Evolutionary conservation across 2,113 vertebrate genomes (phyloP), one percentile per base, ranked within the genome.

Genomic region (Bubo bubo): DNA sequence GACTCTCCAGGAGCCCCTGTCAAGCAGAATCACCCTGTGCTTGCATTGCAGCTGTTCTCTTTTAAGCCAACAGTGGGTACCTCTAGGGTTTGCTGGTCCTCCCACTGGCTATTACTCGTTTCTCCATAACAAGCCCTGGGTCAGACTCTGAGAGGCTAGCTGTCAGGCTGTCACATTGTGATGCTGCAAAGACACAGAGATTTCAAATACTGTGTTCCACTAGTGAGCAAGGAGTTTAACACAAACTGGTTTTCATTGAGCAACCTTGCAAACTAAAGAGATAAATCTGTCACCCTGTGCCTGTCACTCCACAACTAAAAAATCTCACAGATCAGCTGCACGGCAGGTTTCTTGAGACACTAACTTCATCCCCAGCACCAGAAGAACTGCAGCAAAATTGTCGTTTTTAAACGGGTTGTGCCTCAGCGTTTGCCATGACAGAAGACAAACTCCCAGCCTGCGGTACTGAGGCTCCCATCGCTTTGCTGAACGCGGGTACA

Each of bases 101-200:
- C 5, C 2, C 47, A 71, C 22, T 0, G 0, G 37, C 66, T 66
- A 30, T 50, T 71, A 67, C 37, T 74, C 24, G 24, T n/a, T 81
- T 88, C 49, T 73, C 27, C 6, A 0, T 6, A 39, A 79, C 14
- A 30, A 72, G 22, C 35, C 49, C 58, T 35, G 9, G 34, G 16
- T 80, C 73, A 75, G 52, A 13, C 56, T 81, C 62, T 24, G 19
- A 75, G 37, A 62, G 4, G 13, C 14, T 67, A 58, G 45, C 24
- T 52, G 45, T 41, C 68, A 79, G 30, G 26, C 3, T 74, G 35
- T 67, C 64, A 53, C 3, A 2, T 7, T 6, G 2, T 8, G 79
- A 66, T 11, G 32, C 47, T 71, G 59, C 21, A 52, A 84, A 68
- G 34, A 73, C 45, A 37, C 32, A 79, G 18, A 59, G 14, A 73